phyloP scores from a whole-genome alignment of 1,140 invertebrate species.

The Rhyacophila brunnea region DNA sequence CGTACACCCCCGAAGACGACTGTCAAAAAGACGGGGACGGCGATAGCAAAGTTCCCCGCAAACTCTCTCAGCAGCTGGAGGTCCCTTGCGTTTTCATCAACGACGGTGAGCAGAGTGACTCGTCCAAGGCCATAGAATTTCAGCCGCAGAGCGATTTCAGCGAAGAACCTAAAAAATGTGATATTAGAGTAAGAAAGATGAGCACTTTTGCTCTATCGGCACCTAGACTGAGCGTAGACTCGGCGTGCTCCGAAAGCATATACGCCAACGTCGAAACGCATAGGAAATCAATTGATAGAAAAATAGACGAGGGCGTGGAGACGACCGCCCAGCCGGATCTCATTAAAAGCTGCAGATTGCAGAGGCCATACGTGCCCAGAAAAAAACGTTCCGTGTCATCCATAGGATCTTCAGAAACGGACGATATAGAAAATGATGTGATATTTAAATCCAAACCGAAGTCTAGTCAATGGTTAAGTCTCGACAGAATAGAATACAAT shows the following conservation, averaged over 20 bases:
- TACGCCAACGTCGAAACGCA: slow-evolving; percentile 53
- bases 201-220: slow-evolving; percentile 33
- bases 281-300: slow-evolving; percentile 51
- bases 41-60: slow-evolving; percentile 37
- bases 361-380: slow-evolving; percentile 46
- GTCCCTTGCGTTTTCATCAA: slow-evolving; percentile 54
- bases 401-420: slow-evolving; percentile 52
- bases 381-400: slow-evolving; percentile 55
- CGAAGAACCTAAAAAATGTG: slow-evolving; percentile 46
- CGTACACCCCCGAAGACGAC: slow-evolving; percentile 45
- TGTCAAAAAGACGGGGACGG: slow-evolving; percentile 13
- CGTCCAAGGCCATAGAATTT: slow-evolving; percentile 42
- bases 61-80: slow-evolving; percentile 54
- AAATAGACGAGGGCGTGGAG: slow-evolving; percentile 38
- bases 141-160: slow-evolving; percentile 42
- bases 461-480: slow-evolving; percentile 56
- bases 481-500: slow-evolving; percentile 50
- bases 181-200: slow-evolving; percentile 40
- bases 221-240: slow-evolving; percentile 52
- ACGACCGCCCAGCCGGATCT: slow-evolving; percentile 16
- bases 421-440: slow-evolving; percentile 50
- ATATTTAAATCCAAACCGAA: slow-evolving; percentile 57
- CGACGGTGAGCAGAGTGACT: slow-evolving; percentile 48
- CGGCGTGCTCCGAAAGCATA: slow-evolving; percentile 55
- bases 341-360: slow-evolving; percentile 37